phyloP scores from a whole-genome alignment of 1,140 invertebrate genomes.

The Campodea augens region DNA sequence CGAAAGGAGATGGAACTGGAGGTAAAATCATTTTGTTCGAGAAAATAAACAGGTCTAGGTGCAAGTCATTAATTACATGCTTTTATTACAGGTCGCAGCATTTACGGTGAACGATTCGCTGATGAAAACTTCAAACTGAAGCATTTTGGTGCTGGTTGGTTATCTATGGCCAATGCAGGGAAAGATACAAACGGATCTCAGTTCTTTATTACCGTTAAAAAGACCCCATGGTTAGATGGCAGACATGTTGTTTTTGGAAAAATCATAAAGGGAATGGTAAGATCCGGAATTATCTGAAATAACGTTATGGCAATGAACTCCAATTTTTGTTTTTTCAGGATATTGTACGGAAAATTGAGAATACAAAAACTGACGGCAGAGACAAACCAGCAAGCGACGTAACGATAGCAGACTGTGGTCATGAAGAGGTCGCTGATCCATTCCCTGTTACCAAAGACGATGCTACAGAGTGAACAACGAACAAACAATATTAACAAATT shows the following conservation, averaged over 20 bases:
- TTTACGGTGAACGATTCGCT: constrained; percentile 80
- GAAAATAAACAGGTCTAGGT: neutral
- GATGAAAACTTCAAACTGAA: constrained; percentile 97
- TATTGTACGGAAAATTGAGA: constrained; percentile 71
- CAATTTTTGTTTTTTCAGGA: constrained; percentile 35
- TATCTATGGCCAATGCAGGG: constrained; percentile 91
- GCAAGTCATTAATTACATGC: neutral
- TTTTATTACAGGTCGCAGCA: constrained; percentile 49
- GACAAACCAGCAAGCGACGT: constrained; percentile 65
- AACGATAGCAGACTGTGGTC: constrained; percentile 51
- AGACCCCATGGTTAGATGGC: constrained; percentile 88
- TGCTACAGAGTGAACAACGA: constrained; percentile 40
- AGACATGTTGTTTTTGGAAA: constrained; percentile 96
- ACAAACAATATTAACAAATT: too few species aligned
- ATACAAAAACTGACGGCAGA: constrained; percentile 42
- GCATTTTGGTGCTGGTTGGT: constrained; percentile 89
- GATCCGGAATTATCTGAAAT: constrained; percentile 11
- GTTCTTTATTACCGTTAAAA: constrained; percentile 87
- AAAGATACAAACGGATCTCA: constrained; percentile 97
- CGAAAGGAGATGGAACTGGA: constrained; percentile 79
- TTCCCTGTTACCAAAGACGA: constrained; percentile 63
- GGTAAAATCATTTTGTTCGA: constrained; percentile 29
- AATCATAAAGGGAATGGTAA: constrained; percentile 72
- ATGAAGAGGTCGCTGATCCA: constrained; percentile 45
- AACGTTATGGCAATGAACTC: constrained; percentile 8